Conservation (phyloP, 2,797 vertebrate species). For the Sebastolobus alascanus region DNA sequence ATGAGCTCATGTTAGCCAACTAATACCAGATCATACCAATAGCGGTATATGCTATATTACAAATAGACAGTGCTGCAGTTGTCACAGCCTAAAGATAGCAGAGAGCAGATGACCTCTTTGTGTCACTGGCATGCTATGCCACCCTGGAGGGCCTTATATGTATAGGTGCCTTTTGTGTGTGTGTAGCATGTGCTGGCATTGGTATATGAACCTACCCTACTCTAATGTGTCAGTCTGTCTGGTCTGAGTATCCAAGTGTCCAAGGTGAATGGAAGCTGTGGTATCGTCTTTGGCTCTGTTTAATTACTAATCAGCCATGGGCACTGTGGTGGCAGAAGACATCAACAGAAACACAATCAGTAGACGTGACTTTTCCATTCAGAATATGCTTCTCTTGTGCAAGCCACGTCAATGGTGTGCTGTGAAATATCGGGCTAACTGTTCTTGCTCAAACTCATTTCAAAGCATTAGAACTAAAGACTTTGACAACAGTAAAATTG, state of each 20-base stretch:
- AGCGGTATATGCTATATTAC: not conserved
- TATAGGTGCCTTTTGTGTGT: slow-evolving; percentile 8
- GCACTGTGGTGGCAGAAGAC: slow-evolving; percentile 52
- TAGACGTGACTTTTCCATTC: slow-evolving; percentile 48
- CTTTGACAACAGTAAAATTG: not conserved
- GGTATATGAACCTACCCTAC: slow-evolving; percentile 11
- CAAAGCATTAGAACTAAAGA: not conserved
- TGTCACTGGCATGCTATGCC: slow-evolving; percentile 4
- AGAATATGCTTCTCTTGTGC: not conserved
- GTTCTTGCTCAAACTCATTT: not conserved
- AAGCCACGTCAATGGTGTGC: not conserved
- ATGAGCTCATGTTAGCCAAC: not conserved
- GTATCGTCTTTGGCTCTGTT: slow-evolving; percentile 79
- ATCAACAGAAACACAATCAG: slow-evolving; percentile 51
- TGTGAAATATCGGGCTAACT: not conserved
- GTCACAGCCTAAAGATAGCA: slow-evolving; percentile 24
- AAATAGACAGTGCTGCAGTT: slow-evolving; percentile 4
- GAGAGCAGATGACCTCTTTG: slow-evolving; percentile 16
- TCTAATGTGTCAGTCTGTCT: slow-evolving; percentile 32
- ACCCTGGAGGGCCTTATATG: not conserved
- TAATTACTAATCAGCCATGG: slow-evolving; percentile 80
- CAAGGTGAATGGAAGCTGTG: slow-evolving; percentile 57
- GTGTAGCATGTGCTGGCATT: not conserved
- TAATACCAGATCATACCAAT: not conserved
- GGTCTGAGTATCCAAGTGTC: slow-evolving; percentile 49